Percentiles rank a stretch among this genome's conserved stretches.
Conservation (phyloP, 1,140 invertebrate species). For the Drosophila arizonae region DNA sequence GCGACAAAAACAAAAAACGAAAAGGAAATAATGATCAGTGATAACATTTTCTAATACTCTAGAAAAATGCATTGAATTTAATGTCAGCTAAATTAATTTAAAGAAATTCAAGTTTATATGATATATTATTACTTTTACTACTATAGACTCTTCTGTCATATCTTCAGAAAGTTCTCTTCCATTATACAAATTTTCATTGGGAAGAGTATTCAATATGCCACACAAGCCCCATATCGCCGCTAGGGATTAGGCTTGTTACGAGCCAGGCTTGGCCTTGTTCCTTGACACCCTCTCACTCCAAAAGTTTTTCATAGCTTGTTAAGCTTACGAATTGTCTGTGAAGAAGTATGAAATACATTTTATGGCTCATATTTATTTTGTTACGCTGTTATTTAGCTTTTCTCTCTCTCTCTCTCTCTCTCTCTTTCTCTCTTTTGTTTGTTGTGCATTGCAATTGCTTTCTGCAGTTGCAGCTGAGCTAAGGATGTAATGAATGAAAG, state of each 20-base stretch:
- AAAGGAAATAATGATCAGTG: constrained; percentile 62
- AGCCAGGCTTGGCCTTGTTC: constrained; percentile 28
- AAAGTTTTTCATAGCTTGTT: constrained; percentile 43
- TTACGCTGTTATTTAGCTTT: constrained; percentile 30
- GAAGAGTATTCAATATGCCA: neutral
- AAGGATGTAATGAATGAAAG: neutral
- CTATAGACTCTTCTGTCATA: too few species aligned
- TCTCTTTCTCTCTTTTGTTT: constrained; percentile 16
- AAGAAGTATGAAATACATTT: constrained; percentile 59
- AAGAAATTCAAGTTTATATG: neutral
- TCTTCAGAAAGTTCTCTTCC: too few species aligned
- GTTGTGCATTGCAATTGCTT: constrained; percentile 37
- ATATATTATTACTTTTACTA: too few species aligned
- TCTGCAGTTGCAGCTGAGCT: constrained; percentile 39
- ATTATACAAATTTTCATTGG: neutral
- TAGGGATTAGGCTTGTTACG: constrained; percentile 73
- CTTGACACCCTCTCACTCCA: neutral
- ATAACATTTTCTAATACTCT: constrained; percentile 66
- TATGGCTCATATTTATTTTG: constrained; percentile 63
- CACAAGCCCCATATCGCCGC: neutral
- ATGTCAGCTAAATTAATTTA: neutral
- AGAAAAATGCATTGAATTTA: constrained; percentile 14
- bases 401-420: neutral
- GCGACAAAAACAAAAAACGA: constrained; percentile 55
- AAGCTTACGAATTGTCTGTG: constrained; percentile 70